Base-by-base conservation (phyloP, 92 coral and sea anemone genomes). In the Bergia sp. region DNA sequence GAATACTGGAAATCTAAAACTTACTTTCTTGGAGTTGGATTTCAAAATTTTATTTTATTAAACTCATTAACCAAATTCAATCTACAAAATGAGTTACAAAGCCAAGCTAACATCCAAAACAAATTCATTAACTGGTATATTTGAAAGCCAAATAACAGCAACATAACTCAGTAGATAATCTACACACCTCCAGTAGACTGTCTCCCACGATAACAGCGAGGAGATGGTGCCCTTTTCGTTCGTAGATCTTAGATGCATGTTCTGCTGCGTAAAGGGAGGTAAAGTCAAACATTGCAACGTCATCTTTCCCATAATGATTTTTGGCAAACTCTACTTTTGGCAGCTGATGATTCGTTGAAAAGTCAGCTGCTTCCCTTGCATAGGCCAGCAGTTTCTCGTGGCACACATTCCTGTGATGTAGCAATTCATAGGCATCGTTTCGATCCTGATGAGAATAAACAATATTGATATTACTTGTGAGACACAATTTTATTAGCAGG, bases 251-350 rank as follows among this genome's bases (percentile, higher is more conserved):
- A 8, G 98, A 91, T 36, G 99, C 98, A 87, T 97, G 86, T 74
- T 97, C 97, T 1, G 99, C 96, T 72, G 98, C 98, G 88, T 95
- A 97, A 79, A 97, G 90, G 6, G 99, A 97, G 1, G 99, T 97
- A 86, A 97, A 97, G 86, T 97, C 99, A 86, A 97, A 97, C 99
- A 97, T 97, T 9, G 99, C 99, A 11, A 97, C 98, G 86, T 97
- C 99, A 76, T 97, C 99, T 71, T 91, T 93, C 76, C 90, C 75
- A 64, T 94, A 94, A 78, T 94, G 96, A 57, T 94, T 97, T 44
- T 93, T 40, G 5, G 99, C 99, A 91, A 94, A 97, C 76, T 97
- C 98, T 64, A 95, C 69, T 64, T 93, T 91, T 3, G 99, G 99
- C 67, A 97, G 92, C 86, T 95, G 94, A 79, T 93, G 89, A 85